phyloP scores from a whole-genome alignment of 2,113 vertebrate species.

The Dicentrarchus labrax region DNA sequence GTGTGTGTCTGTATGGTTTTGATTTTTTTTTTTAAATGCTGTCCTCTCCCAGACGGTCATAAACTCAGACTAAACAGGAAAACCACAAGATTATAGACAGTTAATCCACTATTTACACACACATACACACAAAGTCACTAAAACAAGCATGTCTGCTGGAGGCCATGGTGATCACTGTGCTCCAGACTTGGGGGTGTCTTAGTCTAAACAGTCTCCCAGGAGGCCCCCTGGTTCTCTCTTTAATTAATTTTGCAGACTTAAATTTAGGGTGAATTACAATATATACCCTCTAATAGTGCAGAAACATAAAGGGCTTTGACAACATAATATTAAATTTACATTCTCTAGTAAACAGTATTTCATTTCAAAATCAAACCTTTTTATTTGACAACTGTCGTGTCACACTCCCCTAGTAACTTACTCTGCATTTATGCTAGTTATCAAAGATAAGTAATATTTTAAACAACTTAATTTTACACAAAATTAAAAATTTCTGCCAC shows the following conservation, averaged over 20 bases:
- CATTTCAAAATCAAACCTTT: not conserved
- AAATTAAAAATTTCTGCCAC: not conserved
- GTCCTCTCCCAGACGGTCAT: conserved; percentile 74
- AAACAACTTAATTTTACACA: not conserved
- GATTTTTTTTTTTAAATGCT: conserved; percentile 47
- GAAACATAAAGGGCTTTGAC: not conserved
- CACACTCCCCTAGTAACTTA: not conserved
- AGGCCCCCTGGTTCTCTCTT: conserved; percentile 11
- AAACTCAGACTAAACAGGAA: conserved; percentile 84
- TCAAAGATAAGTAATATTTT: not conserved
- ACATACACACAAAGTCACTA: conserved; percentile 38
- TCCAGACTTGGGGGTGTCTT: conserved; percentile 18
- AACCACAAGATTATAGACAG: conserved; percentile 67
- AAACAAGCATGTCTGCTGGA: conserved; percentile 36
- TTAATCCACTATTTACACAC: conserved; percentile 61
- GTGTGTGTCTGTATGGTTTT: conserved; percentile 17
- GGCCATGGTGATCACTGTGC: conserved; percentile 22
- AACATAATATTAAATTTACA: not conserved
- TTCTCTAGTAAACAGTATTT: not conserved
- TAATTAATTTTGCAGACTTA: conserved; percentile 44
- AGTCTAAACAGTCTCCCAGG: conserved; percentile 30
- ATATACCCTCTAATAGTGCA: not conserved
- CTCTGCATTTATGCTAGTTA: not conserved
- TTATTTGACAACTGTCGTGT: not conserved
- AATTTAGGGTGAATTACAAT: conserved; percentile 2